These are phyloP conservation scores for Adineta ricciae DNA, from an alignment of 2,888 invertebrate genomes.

Conservation along the genomic window DNA sequence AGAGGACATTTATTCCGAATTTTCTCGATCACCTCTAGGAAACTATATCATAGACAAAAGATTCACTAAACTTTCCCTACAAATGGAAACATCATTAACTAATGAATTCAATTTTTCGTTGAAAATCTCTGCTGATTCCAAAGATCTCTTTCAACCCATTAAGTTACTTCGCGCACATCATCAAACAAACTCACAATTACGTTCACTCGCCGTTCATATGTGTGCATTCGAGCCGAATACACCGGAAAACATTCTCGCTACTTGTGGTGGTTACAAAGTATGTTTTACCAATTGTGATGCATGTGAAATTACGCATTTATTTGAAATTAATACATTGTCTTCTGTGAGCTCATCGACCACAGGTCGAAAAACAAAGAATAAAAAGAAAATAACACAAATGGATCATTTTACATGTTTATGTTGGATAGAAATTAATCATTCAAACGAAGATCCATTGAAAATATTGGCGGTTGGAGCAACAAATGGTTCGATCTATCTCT, in stretches of 20 bases:
- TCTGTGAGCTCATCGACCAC: not conserved
- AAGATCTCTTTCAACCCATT: not conserved
- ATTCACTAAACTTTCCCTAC: not conserved
- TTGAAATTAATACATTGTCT: not conserved
- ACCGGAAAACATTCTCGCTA: not conserved
- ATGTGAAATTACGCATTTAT: not conserved
- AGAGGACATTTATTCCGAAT: not conserved
- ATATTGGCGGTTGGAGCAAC: not conserved
- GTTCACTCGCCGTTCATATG: not conserved
- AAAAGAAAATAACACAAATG: not conserved
- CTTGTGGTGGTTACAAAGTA: not conserved
- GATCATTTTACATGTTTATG: not conserved
- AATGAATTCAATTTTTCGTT: not conserved
- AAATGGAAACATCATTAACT: not conserved
- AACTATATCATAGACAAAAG: not conserved
- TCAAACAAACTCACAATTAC: not conserved
- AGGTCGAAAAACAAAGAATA: not conserved
- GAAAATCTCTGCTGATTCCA: not conserved
- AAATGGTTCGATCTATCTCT: not conserved
- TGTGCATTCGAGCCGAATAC: constrained; percentile 6
- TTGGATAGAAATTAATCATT: not conserved
- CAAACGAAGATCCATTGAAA: not conserved
- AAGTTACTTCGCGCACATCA: not conserved
- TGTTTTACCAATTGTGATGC: not conserved
- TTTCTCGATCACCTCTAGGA: not conserved